Evolutionary conservation across 2,113 vertebrate genomes (phyloP).

Genomic region (Synchiropus splendidus): DNA sequence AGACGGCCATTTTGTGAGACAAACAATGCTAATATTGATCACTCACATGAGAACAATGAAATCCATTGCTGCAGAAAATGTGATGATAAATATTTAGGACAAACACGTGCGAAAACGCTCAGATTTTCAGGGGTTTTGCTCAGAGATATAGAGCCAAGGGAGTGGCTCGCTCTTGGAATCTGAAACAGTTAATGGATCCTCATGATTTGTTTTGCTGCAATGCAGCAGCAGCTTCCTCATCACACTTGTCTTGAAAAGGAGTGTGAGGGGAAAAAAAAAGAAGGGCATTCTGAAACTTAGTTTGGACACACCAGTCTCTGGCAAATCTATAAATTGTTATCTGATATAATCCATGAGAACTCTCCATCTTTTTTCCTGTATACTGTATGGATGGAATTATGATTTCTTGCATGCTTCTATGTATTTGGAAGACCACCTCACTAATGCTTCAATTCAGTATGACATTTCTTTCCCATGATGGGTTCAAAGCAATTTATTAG

Average conservation of each 20-base stretch:
- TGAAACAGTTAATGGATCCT: slow-evolving; percentile 42
- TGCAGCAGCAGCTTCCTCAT: slow-evolving; percentile 58
- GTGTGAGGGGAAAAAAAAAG: slow-evolving; percentile 19
- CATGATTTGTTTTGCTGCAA: slow-evolving; percentile 67
- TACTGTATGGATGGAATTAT: too few relatives aligned
- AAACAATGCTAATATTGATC: too few relatives aligned
- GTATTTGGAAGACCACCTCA: background rate
- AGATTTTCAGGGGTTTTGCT: too few relatives aligned
- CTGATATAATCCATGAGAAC: too few relatives aligned
- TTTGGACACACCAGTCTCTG: background rate
- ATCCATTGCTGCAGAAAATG: too few relatives aligned
- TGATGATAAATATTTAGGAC: too few relatives aligned
- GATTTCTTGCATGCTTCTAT: too few relatives aligned
- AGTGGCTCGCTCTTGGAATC: slow-evolving; percentile 20
- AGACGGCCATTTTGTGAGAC: too few relatives aligned
- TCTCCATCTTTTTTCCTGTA: too few relatives aligned
- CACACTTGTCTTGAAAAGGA: slow-evolving; percentile 22
- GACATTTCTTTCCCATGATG: slow-evolving; percentile 22
- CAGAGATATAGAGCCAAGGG: slow-evolving; percentile 6
- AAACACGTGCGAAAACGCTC: too few relatives aligned
- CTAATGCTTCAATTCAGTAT: slow-evolving; percentile 3
- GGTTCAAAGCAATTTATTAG: slow-evolving; percentile 33
- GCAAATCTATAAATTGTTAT: too few relatives aligned
- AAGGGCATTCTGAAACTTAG: slow-evolving; percentile 6
- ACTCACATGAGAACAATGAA: too few relatives aligned